A percentile compares a stretch with the other conserved stretches of the same genome.
Evolutionary conservation across 1,140 invertebrate genomes (phyloP).

Genomic region (Drosophila biarmipes): DNA sequence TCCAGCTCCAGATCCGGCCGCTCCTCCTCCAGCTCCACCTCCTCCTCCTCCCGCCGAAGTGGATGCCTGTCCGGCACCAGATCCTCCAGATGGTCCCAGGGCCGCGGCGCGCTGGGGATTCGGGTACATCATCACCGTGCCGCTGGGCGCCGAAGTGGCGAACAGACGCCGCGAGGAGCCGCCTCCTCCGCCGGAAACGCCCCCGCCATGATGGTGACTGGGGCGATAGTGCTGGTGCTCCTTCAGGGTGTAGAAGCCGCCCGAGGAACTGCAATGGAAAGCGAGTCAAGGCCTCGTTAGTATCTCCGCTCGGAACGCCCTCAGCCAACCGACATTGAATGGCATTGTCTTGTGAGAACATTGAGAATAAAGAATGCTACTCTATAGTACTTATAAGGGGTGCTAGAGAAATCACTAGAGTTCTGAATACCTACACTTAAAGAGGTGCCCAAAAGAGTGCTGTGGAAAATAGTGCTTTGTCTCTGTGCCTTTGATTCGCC

Average conservation of each 20-base stretch:
- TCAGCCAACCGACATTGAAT: not conserved
- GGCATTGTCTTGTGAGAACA: not conserved
- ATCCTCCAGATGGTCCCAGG: constrained; percentile 16
- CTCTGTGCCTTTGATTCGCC: not conserved
- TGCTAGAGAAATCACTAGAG: not conserved
- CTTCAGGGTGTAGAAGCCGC: constrained; percentile 79
- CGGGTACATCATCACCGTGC: constrained; percentile 83
- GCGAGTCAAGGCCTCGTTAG: not conserved
- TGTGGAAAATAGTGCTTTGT: not conserved
- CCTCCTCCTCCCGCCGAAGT: constrained; percentile 43
- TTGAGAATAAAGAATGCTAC: not conserved
- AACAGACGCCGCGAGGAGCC: constrained; percentile 67
- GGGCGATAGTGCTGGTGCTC: constrained; percentile 74
- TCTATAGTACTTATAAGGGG: too few species aligned
- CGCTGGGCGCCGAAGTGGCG: constrained; percentile 78
- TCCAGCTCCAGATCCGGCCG: constrained; percentile 7
- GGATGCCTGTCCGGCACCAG: constrained; percentile 47
- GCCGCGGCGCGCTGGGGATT: constrained; percentile 56
- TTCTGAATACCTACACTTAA: not conserved
- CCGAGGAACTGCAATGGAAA: constrained; percentile 68
- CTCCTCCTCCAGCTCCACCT: not conserved
- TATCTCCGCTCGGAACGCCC: not conserved
- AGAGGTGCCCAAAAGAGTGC: not conserved
- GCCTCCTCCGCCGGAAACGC: constrained; percentile 20
- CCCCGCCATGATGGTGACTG: constrained; percentile 44